phyloP scores from a whole-genome alignment of 2,888 invertebrate genomes.

The Plebejus argus region DNA sequence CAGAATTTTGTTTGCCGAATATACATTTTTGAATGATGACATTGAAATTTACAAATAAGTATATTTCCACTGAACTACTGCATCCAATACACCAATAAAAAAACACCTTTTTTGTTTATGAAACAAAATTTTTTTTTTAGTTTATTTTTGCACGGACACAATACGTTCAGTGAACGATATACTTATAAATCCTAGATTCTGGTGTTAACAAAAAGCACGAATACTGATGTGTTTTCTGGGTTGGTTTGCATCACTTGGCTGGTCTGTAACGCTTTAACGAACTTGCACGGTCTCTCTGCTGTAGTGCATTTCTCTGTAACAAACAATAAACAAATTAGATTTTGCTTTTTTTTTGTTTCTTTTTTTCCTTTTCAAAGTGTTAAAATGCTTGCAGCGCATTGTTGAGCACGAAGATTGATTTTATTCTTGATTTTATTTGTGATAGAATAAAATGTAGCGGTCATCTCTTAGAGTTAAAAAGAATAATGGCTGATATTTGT shows the following conservation, averaged over 20 bases:
- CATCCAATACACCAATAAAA: not conserved
- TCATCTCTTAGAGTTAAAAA: slow-evolving; percentile 45
- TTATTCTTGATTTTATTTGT: slow-evolving; percentile 24
- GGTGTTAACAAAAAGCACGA: slow-evolving; percentile 74
- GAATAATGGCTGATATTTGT: not conserved
- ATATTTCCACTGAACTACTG: slow-evolving; percentile 21
- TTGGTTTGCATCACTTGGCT: slow-evolving; percentile 36
- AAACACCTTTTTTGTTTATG: not conserved
- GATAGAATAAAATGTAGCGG: slow-evolving; percentile 50
- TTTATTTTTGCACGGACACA: not conserved
- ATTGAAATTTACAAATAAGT: slow-evolving; percentile 27
- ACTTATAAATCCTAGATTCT: slow-evolving; percentile 40
- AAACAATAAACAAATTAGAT: slow-evolving; percentile 44
- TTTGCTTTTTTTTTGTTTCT: not conserved
- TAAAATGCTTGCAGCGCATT: slow-evolving; percentile 64
- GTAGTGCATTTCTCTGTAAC: slow-evolving; percentile 76
- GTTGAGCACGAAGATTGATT: slow-evolving; percentile 57
- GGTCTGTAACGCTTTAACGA: slow-evolving; percentile 50
- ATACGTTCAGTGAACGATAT: slow-evolving; percentile 6
- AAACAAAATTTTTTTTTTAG: too few relatives aligned
- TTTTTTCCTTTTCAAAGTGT: slow-evolving; percentile 6
- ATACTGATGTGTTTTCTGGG: slow-evolving; percentile 60
- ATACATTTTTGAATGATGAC: slow-evolving; percentile 25
- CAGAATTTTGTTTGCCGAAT: slow-evolving; percentile 56
- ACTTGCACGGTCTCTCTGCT: slow-evolving; percentile 72